Percentiles rank a stretch among this genome's conserved stretches.
These are phyloP conservation scores for Poliocrania exsul DNA, from an alignment of 2,797 vertebrate genomes.

Conservation along the genomic window DNA sequence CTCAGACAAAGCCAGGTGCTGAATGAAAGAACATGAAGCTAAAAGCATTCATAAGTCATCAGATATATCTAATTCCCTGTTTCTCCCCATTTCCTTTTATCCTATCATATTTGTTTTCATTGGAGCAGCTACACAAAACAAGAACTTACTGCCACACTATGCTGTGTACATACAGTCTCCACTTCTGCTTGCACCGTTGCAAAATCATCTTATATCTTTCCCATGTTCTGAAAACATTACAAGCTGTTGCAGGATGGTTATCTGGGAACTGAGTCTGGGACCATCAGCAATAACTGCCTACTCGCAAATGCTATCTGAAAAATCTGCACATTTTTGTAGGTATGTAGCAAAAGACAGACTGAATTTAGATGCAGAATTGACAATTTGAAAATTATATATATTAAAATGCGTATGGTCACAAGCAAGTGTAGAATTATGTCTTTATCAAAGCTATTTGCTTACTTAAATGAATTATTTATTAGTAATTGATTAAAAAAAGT, in stretches of 20 bases:
- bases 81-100: background rate
- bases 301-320: background rate
- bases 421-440: background rate
- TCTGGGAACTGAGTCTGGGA: background rate
- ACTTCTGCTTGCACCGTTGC: background rate
- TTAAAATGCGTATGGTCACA: background rate
- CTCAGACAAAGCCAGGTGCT: background rate
- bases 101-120: background rate
- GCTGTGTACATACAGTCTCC: background rate
- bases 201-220: background rate
- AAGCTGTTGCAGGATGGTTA: background rate
- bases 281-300: background rate
- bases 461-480: background rate
- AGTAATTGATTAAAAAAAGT: background rate
- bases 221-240: background rate
- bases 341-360: background rate
- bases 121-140: background rate
- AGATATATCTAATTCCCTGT: background rate
- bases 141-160: background rate
- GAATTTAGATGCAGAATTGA: background rate
- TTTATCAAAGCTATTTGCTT: background rate
- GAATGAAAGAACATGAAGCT: background rate
- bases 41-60: background rate
- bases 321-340: background rate
- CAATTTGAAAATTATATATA: background rate